Percentiles rank a stretch among this genome's conserved stretches.
These are phyloP conservation scores for Melinaea menophilus DNA, from an alignment of 2,888 invertebrate genomes.

Conservation along the genomic window DNA sequence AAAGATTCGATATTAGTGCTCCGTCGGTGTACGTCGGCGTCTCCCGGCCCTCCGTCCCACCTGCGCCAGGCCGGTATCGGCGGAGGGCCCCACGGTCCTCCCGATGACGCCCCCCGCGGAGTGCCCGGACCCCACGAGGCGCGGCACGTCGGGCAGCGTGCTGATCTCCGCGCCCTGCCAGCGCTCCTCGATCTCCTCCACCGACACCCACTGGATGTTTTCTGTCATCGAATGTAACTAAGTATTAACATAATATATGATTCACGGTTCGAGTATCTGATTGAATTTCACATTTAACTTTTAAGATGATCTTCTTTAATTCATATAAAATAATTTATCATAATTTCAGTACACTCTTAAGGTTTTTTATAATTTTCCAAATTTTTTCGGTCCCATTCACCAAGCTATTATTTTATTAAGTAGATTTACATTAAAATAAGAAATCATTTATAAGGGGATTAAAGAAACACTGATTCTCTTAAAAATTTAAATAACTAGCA, in stretches of 20 bases:
- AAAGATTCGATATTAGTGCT: not conserved
- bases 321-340: too few relatives aligned
- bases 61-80: conserved; percentile 67
- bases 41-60: conserved; percentile 33
- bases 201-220: conserved; percentile 97
- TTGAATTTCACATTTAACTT: too few relatives aligned
- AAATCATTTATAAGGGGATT: too few relatives aligned
- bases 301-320: too few relatives aligned
- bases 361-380: too few relatives aligned
- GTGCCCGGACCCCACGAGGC: conserved; percentile 94
- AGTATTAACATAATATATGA: conserved; percentile 2
- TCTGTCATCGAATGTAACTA: conserved; percentile 62
- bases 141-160: conserved; percentile 90
- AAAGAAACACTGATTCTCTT: too few relatives aligned
- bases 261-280: not conserved
- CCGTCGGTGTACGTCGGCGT: too few relatives aligned
- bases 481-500: too few relatives aligned
- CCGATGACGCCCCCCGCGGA: conserved; percentile 98
- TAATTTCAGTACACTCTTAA: too few relatives aligned
- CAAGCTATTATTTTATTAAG: too few relatives aligned
- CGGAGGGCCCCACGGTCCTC: conserved; percentile 89
- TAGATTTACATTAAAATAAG: too few relatives aligned
- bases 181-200: conserved; percentile 94
- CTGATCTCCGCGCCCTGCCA: conserved; percentile 84
- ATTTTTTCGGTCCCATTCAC: too few relatives aligned